Base-by-base conservation (phyloP, 2,888 invertebrate genomes). In the Halocaridina rubra region DNA sequence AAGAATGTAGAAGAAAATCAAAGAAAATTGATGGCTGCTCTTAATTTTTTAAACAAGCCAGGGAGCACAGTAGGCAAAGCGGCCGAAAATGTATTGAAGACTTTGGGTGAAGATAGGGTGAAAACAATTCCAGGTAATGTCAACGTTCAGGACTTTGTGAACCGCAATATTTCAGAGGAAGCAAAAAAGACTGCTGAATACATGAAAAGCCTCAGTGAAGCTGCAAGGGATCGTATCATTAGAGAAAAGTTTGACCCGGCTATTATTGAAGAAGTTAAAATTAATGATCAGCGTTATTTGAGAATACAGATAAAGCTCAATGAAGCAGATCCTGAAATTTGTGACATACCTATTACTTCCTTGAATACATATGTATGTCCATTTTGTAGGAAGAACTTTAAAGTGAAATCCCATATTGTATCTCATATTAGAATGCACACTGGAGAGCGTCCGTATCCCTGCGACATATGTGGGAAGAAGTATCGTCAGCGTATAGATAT, bases 361-460 rank as follows among this genome's bases (percentile, higher is more conserved):
- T 29, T 84, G 16, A 84, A 75, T 32, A 53, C 32, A 16, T 84
- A 33, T 24, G 64, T 67, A 57, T 84, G 84, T 33, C 84, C 84
- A 7, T 84, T 79, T 72, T 84, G 84, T 29, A 69, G n/a, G 16
- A 64, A 64, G 27, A 67, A 79, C 24, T 84, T 79, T 61, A 84
- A 79, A 75, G 80, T 79, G 1, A 84, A 84, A 22, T 79, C 79
- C 39, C 84, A 84, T 10, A 67, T 84, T 5, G 61, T 84, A 19
- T 84, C 84, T 2, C 84, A 84, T 33, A 74, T 84, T 22, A 57
- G 84, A 53, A 32, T 84, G 7, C 84, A 84, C 32, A 84, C 84
- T 0, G 84, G 84, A 1, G 84, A 84, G 67, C 57, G 84, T 53
- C 84, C 84, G 5, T 87, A 85, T 74, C 81, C 78, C 5, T 85